A percentile compares a stretch with the other conserved stretches of the same genome.
phyloP scores from a whole-genome alignment of 2,797 vertebrate genomes.

The Limnodromus scolopaceus region DNA sequence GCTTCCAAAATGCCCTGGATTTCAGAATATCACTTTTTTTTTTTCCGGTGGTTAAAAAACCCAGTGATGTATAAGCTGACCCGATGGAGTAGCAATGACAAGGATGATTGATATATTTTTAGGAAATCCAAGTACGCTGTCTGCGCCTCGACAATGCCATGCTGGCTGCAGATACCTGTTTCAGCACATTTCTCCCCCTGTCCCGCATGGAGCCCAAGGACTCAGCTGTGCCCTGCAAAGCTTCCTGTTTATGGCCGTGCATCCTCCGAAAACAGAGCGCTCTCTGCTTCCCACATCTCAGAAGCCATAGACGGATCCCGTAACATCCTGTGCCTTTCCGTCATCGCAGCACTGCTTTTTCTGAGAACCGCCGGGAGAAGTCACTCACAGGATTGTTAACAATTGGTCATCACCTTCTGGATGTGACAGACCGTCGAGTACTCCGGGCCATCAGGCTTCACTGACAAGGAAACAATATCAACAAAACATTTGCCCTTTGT shows the following conservation, averaged over 20 bases:
- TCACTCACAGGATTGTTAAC: slow-evolving; percentile 74
- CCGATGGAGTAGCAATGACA: background rate
- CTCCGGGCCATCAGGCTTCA: background rate
- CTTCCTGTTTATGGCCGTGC: slow-evolving; percentile 82
- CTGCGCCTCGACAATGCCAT: background rate
- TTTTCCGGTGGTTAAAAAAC: background rate
- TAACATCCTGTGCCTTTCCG: slow-evolving; percentile 81
- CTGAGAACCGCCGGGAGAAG: slow-evolving; percentile 71
- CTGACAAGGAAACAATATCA: slow-evolving; percentile 45
- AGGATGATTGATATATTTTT: background rate
- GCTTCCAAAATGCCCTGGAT: background rate
- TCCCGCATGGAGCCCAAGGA: background rate
- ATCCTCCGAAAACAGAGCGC: slow-evolving; percentile 59
- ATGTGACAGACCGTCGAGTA: slow-evolving; percentile 48
- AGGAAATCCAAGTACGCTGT: background rate
- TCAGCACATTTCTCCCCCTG: background rate
- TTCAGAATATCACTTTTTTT: background rate
- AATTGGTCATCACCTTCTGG: slow-evolving; percentile 73
- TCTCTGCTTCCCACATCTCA: slow-evolving; percentile 77
- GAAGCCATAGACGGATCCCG: slow-evolving; percentile 45
- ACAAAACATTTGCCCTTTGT: slow-evolving; percentile 46
- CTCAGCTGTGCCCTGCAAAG: slow-evolving; percentile 39
- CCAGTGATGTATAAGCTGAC: background rate
- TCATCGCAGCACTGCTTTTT: slow-evolving; percentile 41
- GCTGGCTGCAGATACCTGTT: background rate